Evolutionary conservation across 2,888 invertebrate species (phyloP).

Genomic region (Sminthurinus aureus): DNA sequence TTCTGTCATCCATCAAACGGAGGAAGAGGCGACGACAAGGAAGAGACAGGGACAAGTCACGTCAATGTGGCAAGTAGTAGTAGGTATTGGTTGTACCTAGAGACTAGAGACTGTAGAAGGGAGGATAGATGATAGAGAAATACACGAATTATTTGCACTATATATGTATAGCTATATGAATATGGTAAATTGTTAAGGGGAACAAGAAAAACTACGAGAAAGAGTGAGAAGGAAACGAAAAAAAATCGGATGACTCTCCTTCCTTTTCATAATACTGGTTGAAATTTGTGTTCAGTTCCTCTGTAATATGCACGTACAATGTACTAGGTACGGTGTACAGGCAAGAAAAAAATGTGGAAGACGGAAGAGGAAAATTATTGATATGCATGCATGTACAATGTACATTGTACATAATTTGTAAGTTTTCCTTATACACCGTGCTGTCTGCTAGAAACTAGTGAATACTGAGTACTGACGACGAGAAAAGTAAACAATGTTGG

Average conservation of each 20-base stretch:
- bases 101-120: no score
- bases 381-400: neutral
- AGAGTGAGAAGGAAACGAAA: neutral
- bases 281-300: neutral
- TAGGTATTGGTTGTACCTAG: no score
- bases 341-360: neutral
- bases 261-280: neutral
- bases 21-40: no score
- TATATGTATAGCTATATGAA: neutral
- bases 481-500: constrained; percentile 4
- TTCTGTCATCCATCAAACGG: no score
- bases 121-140: no score
- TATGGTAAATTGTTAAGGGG: no score
- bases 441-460: neutral
- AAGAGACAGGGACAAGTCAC: no score
- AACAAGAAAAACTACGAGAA: neutral
- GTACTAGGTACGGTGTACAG: no score
- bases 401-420: neutral
- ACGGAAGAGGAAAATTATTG: neutral
- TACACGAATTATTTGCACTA: no score
- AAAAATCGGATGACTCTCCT: neutral
- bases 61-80: no score
- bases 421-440: neutral
- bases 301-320: no score
- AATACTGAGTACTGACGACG: neutral